Evolutionary conservation across 2,888 invertebrate species (phyloP).

Genomic region (Lapara coniferarum): DNA sequence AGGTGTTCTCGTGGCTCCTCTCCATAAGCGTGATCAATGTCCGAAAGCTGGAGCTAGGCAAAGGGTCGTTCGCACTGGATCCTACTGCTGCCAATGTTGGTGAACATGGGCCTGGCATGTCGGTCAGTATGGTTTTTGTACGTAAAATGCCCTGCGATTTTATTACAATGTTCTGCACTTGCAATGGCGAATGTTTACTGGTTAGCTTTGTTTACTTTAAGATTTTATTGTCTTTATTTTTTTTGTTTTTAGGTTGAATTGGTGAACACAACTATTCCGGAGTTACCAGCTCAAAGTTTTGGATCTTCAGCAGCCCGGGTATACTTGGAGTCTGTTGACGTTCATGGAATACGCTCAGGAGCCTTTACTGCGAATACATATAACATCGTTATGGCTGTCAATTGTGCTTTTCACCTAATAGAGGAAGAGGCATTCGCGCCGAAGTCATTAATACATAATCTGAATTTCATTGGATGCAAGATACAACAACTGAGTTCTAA

Average conservation of each 20-base stretch:
- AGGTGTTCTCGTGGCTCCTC: conserved; percentile 87
- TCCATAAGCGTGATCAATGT: conserved; percentile 85
- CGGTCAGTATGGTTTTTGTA: conserved; percentile 62
- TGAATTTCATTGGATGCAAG: conserved; percentile 84
- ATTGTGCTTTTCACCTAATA: conserved; percentile 84
- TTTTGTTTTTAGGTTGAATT: conserved; percentile 84
- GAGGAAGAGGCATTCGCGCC: conserved; percentile 86
- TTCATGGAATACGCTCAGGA: conserved; percentile 82
- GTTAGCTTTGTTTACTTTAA: conserved; percentile 16
- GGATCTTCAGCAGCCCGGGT: conserved; percentile 86
- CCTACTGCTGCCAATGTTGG: conserved; percentile 82
- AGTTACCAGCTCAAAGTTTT: conserved; percentile 85
- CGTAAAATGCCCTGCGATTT: conserved; percentile 35
- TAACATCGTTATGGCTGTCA: conserved; percentile 84
- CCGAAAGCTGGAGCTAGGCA: conserved; percentile 78
- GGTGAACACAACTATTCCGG: conserved; percentile 83
- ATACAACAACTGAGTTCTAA: conserved; percentile 81
- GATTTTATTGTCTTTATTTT: conserved; percentile 20
- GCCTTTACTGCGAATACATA: conserved; percentile 88
- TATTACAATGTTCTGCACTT: conserved; percentile 25
- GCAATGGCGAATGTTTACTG: conserved; percentile 35
- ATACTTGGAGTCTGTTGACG: conserved; percentile 75
- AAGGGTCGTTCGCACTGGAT: conserved; percentile 86
- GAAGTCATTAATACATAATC: conserved; percentile 84
- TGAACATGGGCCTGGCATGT: conserved; percentile 86